Conservation (phyloP, 37 sponge, comb jelly and placozoan genomes). For the Diacarnus erythraeanus region DNA sequence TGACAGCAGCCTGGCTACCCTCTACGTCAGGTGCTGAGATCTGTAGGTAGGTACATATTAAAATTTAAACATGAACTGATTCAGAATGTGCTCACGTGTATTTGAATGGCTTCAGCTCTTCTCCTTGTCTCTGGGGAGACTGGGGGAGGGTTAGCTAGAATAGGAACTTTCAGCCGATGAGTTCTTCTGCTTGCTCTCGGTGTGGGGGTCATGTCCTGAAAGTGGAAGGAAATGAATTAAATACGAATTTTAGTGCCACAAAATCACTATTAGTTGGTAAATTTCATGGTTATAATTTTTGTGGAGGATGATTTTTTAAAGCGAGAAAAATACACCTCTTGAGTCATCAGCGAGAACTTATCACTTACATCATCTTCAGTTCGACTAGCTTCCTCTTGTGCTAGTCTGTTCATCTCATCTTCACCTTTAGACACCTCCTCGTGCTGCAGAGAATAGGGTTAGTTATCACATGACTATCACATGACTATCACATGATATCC, state of each 20-base stretch:
- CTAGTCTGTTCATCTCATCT: not conserved
- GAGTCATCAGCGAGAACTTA: not conserved
- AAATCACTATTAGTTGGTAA: too few species aligned
- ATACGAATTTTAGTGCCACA: too few species aligned
- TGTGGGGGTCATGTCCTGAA: not conserved
- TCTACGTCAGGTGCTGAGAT: not conserved
- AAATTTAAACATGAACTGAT: too few species aligned
- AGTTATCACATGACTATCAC: too few species aligned
- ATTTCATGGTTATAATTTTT: too few species aligned
- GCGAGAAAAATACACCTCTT: too few species aligned
- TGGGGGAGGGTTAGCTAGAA: not conserved
- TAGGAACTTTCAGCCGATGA: not conserved
- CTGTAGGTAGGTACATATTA: not conserved
- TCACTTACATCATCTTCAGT: conserved; percentile 12
- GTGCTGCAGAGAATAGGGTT: conserved; percentile 7
- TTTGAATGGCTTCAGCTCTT: conserved; percentile 18
- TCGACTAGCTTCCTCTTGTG: conserved; percentile 8
- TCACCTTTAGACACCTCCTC: conserved; percentile 42
- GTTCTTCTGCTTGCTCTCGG: not conserved
- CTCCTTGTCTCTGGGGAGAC: conserved; percentile 39
- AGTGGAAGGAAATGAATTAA: too few species aligned
- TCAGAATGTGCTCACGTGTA: conserved; percentile 6
- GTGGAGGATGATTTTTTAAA: too few species aligned
- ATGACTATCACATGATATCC: not conserved
- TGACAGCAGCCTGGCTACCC: conserved; percentile 19